phyloP scores from a whole-genome alignment of 1,140 invertebrate species.

The Battus philenor region DNA sequence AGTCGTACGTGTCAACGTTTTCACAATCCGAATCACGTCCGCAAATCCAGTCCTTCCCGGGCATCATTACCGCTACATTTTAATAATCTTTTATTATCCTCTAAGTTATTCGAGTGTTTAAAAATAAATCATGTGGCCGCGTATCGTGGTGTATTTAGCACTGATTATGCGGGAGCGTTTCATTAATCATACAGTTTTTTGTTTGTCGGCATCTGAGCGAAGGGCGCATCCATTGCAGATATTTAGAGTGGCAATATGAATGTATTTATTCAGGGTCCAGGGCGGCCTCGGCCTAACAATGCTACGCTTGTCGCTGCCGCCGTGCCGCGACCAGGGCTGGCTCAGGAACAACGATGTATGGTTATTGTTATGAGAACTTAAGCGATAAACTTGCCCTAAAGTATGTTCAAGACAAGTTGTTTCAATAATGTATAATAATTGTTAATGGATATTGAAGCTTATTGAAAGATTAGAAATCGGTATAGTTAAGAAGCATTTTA shows the following conservation, averaged over 20 bases:
- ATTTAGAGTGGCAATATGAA: slow-evolving; percentile 74
- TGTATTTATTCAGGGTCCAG: slow-evolving; percentile 71
- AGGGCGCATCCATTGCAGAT: slow-evolving; percentile 46
- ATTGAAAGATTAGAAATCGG: too few relatives aligned
- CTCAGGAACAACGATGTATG: too few relatives aligned
- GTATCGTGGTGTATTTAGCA: too few relatives aligned
- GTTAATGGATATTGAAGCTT: too few relatives aligned
- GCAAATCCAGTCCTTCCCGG: too few relatives aligned
- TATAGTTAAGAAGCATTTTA: too few relatives aligned
- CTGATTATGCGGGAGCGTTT: slow-evolving; percentile 9
- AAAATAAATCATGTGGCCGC: neutral
- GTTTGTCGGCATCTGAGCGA: slow-evolving; percentile 29
- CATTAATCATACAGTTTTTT: slow-evolving; percentile 28
- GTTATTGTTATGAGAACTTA: too few relatives aligned
- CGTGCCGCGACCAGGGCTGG: slow-evolving; percentile 37
- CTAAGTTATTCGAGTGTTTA: too few relatives aligned
- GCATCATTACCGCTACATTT: too few relatives aligned
- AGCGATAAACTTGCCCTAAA: slow-evolving; percentile 21
- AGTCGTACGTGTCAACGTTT: slow-evolving; percentile 68
- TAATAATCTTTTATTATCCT: slow-evolving; percentile 10
- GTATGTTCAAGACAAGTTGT: too few relatives aligned
- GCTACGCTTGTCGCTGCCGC: slow-evolving; percentile 65
- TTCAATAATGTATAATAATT: too few relatives aligned
- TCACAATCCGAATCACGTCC: slow-evolving; percentile 15
- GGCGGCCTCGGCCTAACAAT: slow-evolving; percentile 67